Evolutionary conservation across 2,888 invertebrate species (phyloP).

Genomic region (Caenorhabditis sp.): DNA sequence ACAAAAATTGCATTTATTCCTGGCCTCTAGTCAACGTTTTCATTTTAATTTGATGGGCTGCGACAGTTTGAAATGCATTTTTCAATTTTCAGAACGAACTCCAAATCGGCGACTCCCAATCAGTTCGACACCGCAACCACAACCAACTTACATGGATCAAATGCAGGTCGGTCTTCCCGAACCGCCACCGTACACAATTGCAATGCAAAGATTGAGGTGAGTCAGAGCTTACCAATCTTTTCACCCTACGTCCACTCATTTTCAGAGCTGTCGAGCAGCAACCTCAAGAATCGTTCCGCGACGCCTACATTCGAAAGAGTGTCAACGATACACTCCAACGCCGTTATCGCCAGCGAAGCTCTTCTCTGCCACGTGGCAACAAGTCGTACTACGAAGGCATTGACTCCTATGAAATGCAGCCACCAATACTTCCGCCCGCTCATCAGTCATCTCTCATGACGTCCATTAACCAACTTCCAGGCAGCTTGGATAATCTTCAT

Average conservation of each 20-base stretch:
- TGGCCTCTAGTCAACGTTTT: neutral
- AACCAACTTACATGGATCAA: conserved; percentile 61
- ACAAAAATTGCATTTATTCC: conserved; percentile 28
- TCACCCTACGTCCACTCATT: neutral
- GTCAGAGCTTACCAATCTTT: neutral
- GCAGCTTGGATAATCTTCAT: conserved; percentile 65
- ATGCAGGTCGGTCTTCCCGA: conserved; percentile 60
- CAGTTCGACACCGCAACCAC: conserved; percentile 50
- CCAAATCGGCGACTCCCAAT: conserved; percentile 45
- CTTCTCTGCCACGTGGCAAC: conserved; percentile 65
- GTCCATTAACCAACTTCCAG: conserved; percentile 52
- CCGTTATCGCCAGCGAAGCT: conserved; percentile 64
- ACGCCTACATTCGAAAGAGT: conserved; percentile 65
- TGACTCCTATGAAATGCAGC: conserved; percentile 38
- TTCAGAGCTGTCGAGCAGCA: conserved; percentile 45
- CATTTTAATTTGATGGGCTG: no score
- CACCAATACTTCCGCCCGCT: conserved; percentile 21
- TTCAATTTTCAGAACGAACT: conserved; percentile 35
- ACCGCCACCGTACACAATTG: conserved; percentile 66
- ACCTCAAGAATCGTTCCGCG: conserved; percentile 63
- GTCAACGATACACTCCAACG: conserved; percentile 60
- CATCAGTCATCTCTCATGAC: conserved; percentile 32
- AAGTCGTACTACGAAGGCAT: conserved; percentile 55
- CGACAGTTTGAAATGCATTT: no score
- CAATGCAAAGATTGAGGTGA: conserved; percentile 61